These are phyloP conservation scores for Ectemnius continuus DNA, from an alignment of 2,888 invertebrate genomes.

Conservation along the genomic window DNA sequence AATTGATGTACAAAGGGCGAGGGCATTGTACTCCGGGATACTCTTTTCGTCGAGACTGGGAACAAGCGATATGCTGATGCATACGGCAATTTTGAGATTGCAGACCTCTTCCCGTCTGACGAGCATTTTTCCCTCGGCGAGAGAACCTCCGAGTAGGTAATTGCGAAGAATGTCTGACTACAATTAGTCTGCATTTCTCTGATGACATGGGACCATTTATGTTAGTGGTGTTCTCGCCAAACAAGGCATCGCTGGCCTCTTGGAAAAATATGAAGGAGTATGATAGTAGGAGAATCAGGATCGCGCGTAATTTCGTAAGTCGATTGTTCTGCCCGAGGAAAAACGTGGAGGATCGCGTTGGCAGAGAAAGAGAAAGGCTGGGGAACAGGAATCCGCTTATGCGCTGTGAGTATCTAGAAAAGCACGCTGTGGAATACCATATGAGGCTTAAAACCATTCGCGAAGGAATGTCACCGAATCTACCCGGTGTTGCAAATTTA, in stretches of 20 bases:
- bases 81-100: conserved; percentile 11
- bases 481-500: conserved; percentile 23
- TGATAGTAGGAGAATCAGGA: too few species aligned
- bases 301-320: not conserved
- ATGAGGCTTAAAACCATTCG: conserved; percentile 51
- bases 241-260: too few species aligned
- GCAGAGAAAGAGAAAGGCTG: conserved; percentile 52
- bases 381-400: conserved; percentile 53
- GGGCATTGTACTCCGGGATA: not conserved
- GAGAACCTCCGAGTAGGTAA: too few species aligned
- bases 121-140: not conserved
- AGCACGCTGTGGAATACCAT: conserved; percentile 63
- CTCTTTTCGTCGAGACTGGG: not conserved
- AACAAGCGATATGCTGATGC: not conserved
- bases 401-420: conserved; percentile 59
- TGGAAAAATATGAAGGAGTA: too few species aligned
- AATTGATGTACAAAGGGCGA: conserved; percentile 2
- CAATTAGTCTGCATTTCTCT: too few species aligned
- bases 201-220: too few species aligned
- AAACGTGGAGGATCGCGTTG: conserved; percentile 26
- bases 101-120: not conserved
- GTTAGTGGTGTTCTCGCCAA: too few species aligned
- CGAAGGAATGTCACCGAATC: conserved; percentile 49
- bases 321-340: conserved; percentile 37
- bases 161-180: too few species aligned